A percentile compares a stretch with the other conserved stretches of the same genome.
These are phyloP conservation scores for Conistra vaccinii DNA, from an alignment of 2,888 invertebrate species.

Conservation along the genomic window DNA sequence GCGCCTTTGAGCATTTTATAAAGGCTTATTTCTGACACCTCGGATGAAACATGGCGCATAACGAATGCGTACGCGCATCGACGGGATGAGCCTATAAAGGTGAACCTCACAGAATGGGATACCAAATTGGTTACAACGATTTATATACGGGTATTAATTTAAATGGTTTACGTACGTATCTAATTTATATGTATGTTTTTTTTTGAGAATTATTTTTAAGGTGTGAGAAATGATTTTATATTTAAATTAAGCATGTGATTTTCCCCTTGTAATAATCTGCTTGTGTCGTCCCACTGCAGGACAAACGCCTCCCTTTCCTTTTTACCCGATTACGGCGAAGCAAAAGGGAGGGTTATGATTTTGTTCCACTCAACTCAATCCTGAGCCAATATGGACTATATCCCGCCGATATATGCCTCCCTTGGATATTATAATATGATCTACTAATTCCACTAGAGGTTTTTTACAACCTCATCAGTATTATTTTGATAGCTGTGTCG, in stretches of 20 bases:
- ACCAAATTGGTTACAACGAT: constrained; percentile 79
- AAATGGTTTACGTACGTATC: constrained; percentile 64
- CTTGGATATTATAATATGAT: neutral
- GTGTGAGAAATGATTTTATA: constrained; percentile 45
- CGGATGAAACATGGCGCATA: constrained; percentile 86
- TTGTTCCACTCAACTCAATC: neutral
- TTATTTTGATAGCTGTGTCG: neutral
- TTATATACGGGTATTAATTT: constrained; percentile 71
- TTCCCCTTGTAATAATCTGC: neutral
- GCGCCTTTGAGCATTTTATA: constrained; percentile 85
- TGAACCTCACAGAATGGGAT: constrained; percentile 76
- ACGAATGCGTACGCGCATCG: constrained; percentile 80
- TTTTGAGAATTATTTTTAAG: constrained; percentile 33
- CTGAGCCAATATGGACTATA: neutral
- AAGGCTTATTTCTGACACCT: constrained; percentile 89
- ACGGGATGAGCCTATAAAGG: constrained; percentile 72
- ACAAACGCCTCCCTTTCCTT: no score
- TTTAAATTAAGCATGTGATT: constrained; percentile 15
- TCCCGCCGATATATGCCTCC: neutral
- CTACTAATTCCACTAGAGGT: neutral
- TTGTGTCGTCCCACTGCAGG: neutral
- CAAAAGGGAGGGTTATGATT: no score
- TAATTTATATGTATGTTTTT: constrained; percentile 50
- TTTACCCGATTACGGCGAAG: no score
- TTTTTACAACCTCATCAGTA: neutral